Evolutionary conservation across 2,113 vertebrate species (phyloP).

Genomic region (Epinephelus moara): DNA sequence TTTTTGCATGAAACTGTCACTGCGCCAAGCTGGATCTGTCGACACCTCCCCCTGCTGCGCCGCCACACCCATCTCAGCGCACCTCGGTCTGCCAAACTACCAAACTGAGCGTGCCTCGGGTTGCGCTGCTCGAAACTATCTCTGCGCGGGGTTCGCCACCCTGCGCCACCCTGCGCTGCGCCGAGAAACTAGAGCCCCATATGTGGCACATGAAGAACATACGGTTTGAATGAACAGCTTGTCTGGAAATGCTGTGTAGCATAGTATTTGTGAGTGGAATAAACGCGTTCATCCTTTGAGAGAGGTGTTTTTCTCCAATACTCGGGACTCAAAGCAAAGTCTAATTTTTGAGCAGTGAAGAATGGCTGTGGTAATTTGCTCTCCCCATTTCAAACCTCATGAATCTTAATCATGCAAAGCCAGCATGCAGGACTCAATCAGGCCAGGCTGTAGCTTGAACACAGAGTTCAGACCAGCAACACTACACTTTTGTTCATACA

Average conservation of each 20-base stretch:
- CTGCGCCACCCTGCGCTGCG: too few relatives aligned
- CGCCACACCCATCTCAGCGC: too few relatives aligned
- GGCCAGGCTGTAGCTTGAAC: not conserved
- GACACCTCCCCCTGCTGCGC: too few relatives aligned
- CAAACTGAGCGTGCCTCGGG: too few relatives aligned
- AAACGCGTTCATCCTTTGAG: not conserved
- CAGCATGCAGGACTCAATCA: constrained; percentile 12
- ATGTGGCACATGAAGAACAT: not conserved
- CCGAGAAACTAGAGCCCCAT: not conserved
- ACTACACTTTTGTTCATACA: not conserved
- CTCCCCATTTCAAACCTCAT: constrained; percentile 36
- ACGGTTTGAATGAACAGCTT: not conserved
- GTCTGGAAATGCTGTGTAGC: not conserved
- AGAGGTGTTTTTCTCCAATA: not conserved
- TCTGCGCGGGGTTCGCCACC: too few relatives aligned
- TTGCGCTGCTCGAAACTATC: too few relatives aligned
- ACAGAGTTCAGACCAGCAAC: not conserved
- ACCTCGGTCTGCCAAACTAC: too few relatives aligned
- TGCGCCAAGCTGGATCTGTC: too few relatives aligned
- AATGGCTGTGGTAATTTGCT: constrained; percentile 37
- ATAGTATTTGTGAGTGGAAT: not conserved
- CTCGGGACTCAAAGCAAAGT: not conserved
- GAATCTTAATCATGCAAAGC: constrained; percentile 45
- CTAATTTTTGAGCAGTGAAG: constrained; percentile 7
- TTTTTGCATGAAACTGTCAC: too few relatives aligned